A percentile compares a stretch with the other conserved stretches of the same genome.
Evolutionary conservation across 2,797 vertebrate genomes (phyloP).

Genomic region (Zenarchopterus dispar): DNA sequence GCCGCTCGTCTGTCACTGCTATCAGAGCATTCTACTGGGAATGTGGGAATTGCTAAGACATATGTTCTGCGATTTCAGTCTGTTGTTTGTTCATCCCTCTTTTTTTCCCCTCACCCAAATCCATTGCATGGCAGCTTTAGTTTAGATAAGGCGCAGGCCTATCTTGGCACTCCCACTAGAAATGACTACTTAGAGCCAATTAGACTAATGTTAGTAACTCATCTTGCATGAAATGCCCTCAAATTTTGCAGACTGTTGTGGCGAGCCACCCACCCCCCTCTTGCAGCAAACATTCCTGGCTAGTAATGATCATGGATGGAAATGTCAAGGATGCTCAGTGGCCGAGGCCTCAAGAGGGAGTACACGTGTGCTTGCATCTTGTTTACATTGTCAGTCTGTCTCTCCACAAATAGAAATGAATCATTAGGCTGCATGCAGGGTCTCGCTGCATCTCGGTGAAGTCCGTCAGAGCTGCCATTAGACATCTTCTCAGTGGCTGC

Average conservation of each 20-base stretch:
- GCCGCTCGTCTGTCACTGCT: constrained; percentile 44
- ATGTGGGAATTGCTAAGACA: constrained; percentile 64
- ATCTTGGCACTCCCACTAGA: constrained; percentile 59
- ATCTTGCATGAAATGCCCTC: constrained; percentile 59
- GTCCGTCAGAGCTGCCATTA: constrained; percentile 35
- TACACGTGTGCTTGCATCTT: constrained; percentile 56
- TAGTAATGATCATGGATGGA: constrained; percentile 60
- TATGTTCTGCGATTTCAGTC: constrained; percentile 66
- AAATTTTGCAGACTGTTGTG: constrained; percentile 53
- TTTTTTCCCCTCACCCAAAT: constrained; percentile 52
- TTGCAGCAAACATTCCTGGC: constrained; percentile 40
- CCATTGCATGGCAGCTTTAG: constrained; percentile 61
- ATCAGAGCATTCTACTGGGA: constrained; percentile 54
- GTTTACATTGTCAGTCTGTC: constrained; percentile 60
- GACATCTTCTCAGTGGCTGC: constrained; percentile 18
- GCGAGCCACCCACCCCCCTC: constrained; percentile 14
- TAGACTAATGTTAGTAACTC: constrained; percentile 69
- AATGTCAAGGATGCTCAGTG: constrained; percentile 67
- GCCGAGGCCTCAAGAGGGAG: constrained; percentile 48
- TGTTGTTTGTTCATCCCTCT: constrained; percentile 66
- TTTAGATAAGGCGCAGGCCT: constrained; percentile 64
- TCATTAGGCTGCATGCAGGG: constrained; percentile 25
- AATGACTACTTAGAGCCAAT: constrained; percentile 67
- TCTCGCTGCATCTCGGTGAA: constrained; percentile 14
- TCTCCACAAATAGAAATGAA: constrained; percentile 51